Conservation (phyloP, 2,797 vertebrate genomes). For the Falco berigora region DNA sequence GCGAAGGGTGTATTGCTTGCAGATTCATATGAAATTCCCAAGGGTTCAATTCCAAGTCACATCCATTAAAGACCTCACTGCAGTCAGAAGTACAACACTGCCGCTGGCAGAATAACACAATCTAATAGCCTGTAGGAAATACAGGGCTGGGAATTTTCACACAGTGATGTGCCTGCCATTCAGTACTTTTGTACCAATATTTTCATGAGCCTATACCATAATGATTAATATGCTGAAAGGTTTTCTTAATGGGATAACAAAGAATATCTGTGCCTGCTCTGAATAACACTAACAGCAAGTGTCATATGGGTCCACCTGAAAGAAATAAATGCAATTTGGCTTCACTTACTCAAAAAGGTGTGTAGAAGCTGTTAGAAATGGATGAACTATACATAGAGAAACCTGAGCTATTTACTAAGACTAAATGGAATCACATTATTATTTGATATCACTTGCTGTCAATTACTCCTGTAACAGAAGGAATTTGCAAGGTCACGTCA, state of each 20-base stretch:
- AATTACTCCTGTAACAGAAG: fast-evolving
- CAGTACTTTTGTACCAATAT: fast-evolving
- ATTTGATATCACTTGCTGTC: background rate
- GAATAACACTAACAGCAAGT: background rate
- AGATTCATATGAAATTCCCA: fast-evolving
- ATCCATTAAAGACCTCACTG: background rate
- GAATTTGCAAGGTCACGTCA: background rate
- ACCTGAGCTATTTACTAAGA: too few species aligned
- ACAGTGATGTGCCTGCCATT: fast-evolving
- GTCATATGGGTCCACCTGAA: background rate
- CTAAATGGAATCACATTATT: background rate
- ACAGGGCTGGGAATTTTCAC: background rate
- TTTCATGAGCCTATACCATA: background rate
- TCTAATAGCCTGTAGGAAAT: fast-evolving
- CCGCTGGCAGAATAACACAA: background rate
- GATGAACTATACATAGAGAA: background rate
- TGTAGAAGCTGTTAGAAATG: background rate
- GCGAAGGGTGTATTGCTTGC: fast-evolving
- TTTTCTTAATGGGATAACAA: background rate
- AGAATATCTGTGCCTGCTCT: background rate
- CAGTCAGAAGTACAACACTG: fast-evolving
- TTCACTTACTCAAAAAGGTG: background rate
- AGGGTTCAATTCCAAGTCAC: background rate
- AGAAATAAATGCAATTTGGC: background rate
- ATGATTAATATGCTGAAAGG: background rate